Base-by-base conservation (phyloP, 2,888 invertebrate species). In the Cancer borealis region DNA sequence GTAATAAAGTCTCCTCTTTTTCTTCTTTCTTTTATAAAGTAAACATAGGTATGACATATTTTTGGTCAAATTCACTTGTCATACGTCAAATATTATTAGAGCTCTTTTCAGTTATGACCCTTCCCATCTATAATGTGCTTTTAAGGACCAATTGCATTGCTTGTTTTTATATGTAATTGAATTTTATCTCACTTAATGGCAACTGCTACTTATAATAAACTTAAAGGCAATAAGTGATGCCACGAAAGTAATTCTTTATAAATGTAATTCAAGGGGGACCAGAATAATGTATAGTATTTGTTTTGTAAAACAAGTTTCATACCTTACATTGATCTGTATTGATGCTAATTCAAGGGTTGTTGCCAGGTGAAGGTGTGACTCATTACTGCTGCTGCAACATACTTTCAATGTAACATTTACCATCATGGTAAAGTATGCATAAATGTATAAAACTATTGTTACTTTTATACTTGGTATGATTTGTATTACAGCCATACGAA, bases 401-500 rank as follows among this genome's bases (percentile, higher is more conserved):
- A 26, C n/a, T 26, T 79, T 79, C n/a, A 30, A 79, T 79, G 21
- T 30, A 10, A 26, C 73, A 79, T 79, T n/a, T 30, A 10, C 26
- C 73, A 79, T 79, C 26, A 79, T 79, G 73, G 26, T n/a, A 2
- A n/a, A 79, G 30, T 26, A 79, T 79, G 26, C 10, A 79, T 10
- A 30, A 79, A 79, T 79, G 73, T 79, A 79, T 79, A 79, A 79
- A 79, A 26, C n/a, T 79, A 79, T 79, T 79, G 73, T 79, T 79
- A 79, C 73, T 79, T 79, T 79, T 79, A 79, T 79, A 79, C 73
- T 26, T 79, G 26, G n/a, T 26, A 79, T 79, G 30, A 30, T 26
- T 26, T 79, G 30, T 79, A 79, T 26, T n/a, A 79, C 73, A 30
- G 73, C 26, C 6, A 79, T 79, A 8, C 26, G 26, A 79, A 79